Conservation (phyloP, 2,113 vertebrate species). For the Picathartes gymnocephalus region DNA sequence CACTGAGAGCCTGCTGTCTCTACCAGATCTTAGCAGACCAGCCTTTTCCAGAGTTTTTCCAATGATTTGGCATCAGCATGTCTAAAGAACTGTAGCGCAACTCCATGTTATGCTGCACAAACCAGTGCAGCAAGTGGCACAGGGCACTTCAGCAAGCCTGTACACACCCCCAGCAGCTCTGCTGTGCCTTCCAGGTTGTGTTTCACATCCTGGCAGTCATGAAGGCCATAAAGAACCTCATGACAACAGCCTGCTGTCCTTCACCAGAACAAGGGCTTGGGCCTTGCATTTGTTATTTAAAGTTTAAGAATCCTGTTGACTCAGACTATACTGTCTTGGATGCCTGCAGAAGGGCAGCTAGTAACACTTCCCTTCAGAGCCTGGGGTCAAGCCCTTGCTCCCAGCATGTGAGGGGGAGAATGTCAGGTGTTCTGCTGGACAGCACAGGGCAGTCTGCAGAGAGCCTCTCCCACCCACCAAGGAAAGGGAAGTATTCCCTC, state of each 20-base stretch:
- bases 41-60: neutral
- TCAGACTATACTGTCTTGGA: neutral
- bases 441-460: neutral
- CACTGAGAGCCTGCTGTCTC: neutral
- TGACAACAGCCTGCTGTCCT: neutral
- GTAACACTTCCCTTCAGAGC: neutral
- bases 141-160: neutral
- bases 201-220: no score
- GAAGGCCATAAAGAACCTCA: neutral
- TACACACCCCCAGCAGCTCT: neutral
- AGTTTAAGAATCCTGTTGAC: neutral
- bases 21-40: neutral
- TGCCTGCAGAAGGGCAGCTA: neutral
- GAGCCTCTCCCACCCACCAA: neutral
- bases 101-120: neutral
- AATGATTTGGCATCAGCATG: neutral
- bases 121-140: neutral
- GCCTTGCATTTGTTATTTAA: neutral
- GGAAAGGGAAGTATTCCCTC: neutral
- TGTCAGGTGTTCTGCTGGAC: neutral
- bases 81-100: neutral
- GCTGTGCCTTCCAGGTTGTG: neutral
- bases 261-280: neutral
- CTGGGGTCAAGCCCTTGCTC: neutral
- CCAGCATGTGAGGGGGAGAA: rapidly evolving